Conservation (phyloP, 2,888 invertebrate species). For the Ectropis crepuscularia region DNA sequence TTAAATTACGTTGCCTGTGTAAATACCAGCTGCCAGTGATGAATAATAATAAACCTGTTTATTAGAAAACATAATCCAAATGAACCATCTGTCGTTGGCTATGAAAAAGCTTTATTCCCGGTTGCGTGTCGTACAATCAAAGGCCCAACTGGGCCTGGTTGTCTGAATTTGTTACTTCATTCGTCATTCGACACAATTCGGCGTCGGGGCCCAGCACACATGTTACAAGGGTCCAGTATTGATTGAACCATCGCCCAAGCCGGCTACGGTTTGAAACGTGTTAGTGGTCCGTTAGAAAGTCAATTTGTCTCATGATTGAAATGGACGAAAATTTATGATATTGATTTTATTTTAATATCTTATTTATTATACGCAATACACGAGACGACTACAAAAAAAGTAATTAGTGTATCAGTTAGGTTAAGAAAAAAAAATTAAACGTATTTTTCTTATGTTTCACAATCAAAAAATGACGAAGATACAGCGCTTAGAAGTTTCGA, state of each 20-base stretch:
- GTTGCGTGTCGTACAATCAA: slow-evolving; percentile 54
- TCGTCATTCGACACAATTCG: slow-evolving; percentile 54
- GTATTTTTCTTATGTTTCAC: no score
- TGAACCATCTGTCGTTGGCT: neutral
- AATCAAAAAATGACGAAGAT: no score
- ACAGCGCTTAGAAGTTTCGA: no score
- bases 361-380: neutral
- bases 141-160: slow-evolving; percentile 46
- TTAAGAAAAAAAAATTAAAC: no score
- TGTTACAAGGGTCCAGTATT: slow-evolving; percentile 38
- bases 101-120: slow-evolving; percentile 32
- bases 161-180: slow-evolving; percentile 56
- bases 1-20: no score
- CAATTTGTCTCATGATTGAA: slow-evolving; percentile 21
- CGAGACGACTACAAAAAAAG: no score
- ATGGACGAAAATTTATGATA: slow-evolving; percentile 8
- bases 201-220: slow-evolving; percentile 6
- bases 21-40: no score
- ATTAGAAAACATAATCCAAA: neutral
- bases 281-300: slow-evolving; percentile 13
- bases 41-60: no score
- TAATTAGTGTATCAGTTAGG: no score
- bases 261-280: slow-evolving; percentile 8
- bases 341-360: neutral
- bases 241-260: slow-evolving; percentile 34